These are phyloP conservation scores for Sus cebifrons DNA, from an alignment of 2,797 vertebrate species.

Conservation along the genomic window DNA sequence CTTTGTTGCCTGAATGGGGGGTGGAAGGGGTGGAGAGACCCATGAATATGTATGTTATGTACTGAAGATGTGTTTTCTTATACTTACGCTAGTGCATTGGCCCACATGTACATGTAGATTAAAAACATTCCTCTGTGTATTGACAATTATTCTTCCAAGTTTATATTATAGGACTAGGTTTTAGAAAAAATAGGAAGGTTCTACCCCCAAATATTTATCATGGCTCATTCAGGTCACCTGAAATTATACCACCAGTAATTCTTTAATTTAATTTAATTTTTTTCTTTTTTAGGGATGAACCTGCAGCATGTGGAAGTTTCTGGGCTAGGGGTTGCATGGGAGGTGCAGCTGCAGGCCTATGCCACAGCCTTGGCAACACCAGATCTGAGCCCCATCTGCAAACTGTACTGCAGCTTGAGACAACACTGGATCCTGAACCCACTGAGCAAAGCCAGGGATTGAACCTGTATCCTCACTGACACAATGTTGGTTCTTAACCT, in stretches of 20 bases:
- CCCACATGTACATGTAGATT: background rate
- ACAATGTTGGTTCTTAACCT: too few species aligned
- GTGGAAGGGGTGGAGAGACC: background rate
- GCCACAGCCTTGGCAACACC: too few species aligned
- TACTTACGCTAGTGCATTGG: background rate
- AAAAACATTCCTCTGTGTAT: constrained; percentile 36
- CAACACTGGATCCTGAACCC: too few species aligned
- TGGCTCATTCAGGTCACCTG: background rate
- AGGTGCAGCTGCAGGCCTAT: too few species aligned
- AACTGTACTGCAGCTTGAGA: too few species aligned
- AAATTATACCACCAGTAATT: constrained; percentile 33
- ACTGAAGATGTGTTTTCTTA: constrained; percentile 36
- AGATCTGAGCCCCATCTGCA: too few species aligned
- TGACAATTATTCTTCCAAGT: background rate
- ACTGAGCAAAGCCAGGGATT: too few species aligned
- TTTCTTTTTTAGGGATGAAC: too few species aligned
- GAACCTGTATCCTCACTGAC: too few species aligned
- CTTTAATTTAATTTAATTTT: constrained; percentile 2
- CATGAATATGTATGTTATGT: constrained; percentile 50
- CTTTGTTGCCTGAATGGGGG: constrained; percentile 70
- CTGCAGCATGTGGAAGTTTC: too few species aligned
- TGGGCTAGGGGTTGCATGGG: too few species aligned
- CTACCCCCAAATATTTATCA: constrained; percentile 27
- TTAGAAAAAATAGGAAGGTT: constrained; percentile 54
- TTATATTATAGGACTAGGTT: constrained; percentile 8